Evolutionary conservation across 2,888 invertebrate species (phyloP).

Genomic region (Calliopum simillimum): DNA sequence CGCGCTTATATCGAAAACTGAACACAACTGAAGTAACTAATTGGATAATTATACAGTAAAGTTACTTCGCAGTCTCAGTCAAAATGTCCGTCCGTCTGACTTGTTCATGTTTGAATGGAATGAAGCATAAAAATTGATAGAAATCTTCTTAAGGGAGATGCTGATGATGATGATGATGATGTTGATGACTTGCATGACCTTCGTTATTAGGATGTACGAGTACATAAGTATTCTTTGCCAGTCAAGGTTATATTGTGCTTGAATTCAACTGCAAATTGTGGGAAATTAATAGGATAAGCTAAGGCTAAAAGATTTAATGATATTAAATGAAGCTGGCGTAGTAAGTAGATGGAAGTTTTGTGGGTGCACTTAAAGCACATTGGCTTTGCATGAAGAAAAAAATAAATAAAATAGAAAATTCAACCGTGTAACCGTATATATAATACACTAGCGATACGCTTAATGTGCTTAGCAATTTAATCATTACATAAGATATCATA

Average conservation of each 20-base stretch:
- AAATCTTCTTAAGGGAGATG: not conserved
- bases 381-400: too few species aligned
- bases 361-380: too few species aligned
- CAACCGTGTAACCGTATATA: too few species aligned
- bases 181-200: constrained; percentile 27
- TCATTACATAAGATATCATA: constrained; percentile 7
- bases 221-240: not conserved
- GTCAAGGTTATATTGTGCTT: constrained; percentile 22
- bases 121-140: not conserved
- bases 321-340: not conserved
- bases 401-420: too few species aligned
- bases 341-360: too few species aligned
- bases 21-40: constrained; percentile 11
- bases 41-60: constrained; percentile 30
- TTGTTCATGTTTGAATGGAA: too few species aligned
- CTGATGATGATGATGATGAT: not conserved
- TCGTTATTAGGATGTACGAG: constrained; percentile 17
- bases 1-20: constrained; percentile 2
- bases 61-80: not conserved
- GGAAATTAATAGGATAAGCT: constrained; percentile 15
- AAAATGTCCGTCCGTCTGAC: too few species aligned
- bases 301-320: constrained; percentile 23
- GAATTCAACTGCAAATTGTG: not conserved
- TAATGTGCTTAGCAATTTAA: constrained; percentile 37
- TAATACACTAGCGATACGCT: too few species aligned